Evolutionary conservation across 2,113 vertebrate genomes (phyloP), one percentile per base, ranked within the genome.

Genomic region (Poecilia latipinna): DNA sequence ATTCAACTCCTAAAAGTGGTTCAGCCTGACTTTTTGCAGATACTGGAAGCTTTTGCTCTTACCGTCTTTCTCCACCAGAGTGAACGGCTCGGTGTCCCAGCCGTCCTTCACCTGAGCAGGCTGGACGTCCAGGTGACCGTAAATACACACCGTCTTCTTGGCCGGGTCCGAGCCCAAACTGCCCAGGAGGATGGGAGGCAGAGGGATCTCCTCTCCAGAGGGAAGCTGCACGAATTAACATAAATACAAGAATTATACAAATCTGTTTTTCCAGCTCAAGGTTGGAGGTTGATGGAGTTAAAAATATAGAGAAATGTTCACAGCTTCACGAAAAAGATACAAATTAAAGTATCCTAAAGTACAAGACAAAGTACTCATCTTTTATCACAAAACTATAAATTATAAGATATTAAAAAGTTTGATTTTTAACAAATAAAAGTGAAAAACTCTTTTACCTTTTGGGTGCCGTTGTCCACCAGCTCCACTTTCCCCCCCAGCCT

Each of bases 31-130:
- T 35, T 28, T 28, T 17, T 48, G 8, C 2, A 17, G 37, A 54
- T 65, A 6, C 48, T 22, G 17, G 13, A 51, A 51, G 19, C 19
- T 17, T 70, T 10, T 54, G 5, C 12, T 61, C 77, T 94, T 88
- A 99, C 98, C 98, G 0, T 99, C 96, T 84, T 94, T 96, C 85
- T 99, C 97, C 67, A 95, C 96, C 93, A 99, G 72, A 0, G 95
- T 96, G 90, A 99, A 99, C 51, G 98, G 98, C 62, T 98, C 96
- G 0, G 97, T 97, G 42, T 98, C 97, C 98, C 98, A 99, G 73
- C 98, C 98, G 0, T 99, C 98, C 1, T 93, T 89, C 3, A 97
- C 78, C 7, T 84, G 89, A 0, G 98, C 98, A 1, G 98, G 98
- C 82, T 99, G 98, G 62, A 99, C 98, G 12, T 99, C 98, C 68